Base-by-base conservation (phyloP, 1,140 invertebrate genomes). In the Hylaeus volcanicus region DNA sequence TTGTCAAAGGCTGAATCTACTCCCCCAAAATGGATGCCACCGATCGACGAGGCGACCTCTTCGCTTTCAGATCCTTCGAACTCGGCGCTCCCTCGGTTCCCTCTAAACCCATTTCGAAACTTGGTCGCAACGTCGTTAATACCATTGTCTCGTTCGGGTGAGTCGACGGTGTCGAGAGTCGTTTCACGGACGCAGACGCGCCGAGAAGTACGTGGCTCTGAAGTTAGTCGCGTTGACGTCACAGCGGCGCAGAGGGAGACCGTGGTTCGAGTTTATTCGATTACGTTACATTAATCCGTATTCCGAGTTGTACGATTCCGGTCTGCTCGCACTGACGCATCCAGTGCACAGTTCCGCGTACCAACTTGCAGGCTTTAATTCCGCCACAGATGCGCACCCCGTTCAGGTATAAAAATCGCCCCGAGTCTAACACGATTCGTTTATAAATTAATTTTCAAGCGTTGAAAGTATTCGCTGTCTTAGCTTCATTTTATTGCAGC, bases 271-370 rank as follows among this genome's bases (percentile, higher is more conserved):
- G 69, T 79, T 26, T 73, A 74, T 75, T 84, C 58, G 82, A 84
- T 84, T 84, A 79, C 45, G 56, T 55, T 79, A 69, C 69, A 41
- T 84, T 83, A 84, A 78, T 63, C 56, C 75, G 56, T 51, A 78
- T 61, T 51, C 43, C 56, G 15, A 60, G 45, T 26, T 3, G 37
- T 14, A 60, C 55, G 55, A 70, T 61, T 70, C 55, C 41, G 58
- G n/a, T 63, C 5, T 66, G 37, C 39, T 51, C n/a, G 39, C 41
- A 45, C 2, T 43, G 51, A 51, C 51, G 51, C 51, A 51, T 51
- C 51, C 51, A 26, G 12, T n/a, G 3, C 43, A 37, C 51, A 58
- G 5, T 26, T 66, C n/a, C 15, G 15, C 15, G 41, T 45, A 26
- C 26, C 61, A n/a, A 26, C 15, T 45, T 66, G 43, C 48, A 37